Evolutionary conservation across 2,797 vertebrate species (phyloP).

Genomic region (Momotus momota): DNA sequence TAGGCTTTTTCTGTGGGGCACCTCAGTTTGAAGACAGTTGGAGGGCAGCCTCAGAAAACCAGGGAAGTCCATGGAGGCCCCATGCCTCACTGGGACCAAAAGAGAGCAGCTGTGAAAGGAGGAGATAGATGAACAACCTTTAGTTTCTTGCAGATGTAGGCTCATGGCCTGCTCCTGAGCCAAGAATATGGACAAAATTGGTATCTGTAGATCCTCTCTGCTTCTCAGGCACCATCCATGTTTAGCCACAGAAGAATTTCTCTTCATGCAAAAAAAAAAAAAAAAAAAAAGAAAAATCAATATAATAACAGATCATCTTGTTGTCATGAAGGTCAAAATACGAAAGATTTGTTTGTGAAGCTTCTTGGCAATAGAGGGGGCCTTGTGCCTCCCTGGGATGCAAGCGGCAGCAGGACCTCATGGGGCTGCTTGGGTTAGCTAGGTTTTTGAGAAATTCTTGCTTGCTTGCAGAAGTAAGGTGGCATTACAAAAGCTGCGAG

Average conservation of each 20-base stretch:
- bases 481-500: not conserved
- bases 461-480: not conserved
- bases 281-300: not conserved
- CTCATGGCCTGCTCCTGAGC: not conserved
- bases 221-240: not conserved
- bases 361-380: not conserved
- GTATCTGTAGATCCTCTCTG: not conserved
- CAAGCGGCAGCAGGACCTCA: no score
- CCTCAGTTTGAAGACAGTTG: not conserved
- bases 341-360: not conserved
- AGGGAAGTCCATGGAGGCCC: not conserved
- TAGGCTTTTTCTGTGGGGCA: not conserved
- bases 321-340: not conserved
- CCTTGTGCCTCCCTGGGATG: not conserved
- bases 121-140: not conserved
- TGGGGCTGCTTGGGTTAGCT: not conserved
- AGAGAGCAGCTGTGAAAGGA: not conserved
- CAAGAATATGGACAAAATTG: accelerated
- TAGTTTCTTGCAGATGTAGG: not conserved
- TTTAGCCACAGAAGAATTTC: not conserved
- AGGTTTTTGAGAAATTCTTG: not conserved
- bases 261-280: not conserved
- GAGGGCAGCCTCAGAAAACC: not conserved
- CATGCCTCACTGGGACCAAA: not conserved
- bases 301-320: not conserved